Evolutionary conservation across 2,888 invertebrate species (phyloP), one percentile per base, ranked within the genome.

Genomic region (Caenorhabditis drosophilae): DNA sequence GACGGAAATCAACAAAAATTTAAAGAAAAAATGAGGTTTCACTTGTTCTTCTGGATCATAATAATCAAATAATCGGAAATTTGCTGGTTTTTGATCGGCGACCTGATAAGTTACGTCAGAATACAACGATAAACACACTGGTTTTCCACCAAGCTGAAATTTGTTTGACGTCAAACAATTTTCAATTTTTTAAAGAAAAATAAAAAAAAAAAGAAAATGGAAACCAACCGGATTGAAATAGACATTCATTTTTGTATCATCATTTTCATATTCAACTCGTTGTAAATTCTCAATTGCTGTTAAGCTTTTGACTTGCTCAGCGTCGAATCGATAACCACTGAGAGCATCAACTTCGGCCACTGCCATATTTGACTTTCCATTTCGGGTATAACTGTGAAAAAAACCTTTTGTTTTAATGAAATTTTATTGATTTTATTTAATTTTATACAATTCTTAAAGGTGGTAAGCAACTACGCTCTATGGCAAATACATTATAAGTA

Each of bases 21-120:
- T n/a, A 26, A 27, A 4, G 4, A 23, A 18, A 11, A 25, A 40
- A 23, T 18, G 7, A 26, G 6, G 2, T 16, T 15, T 18, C 41
- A 81, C 80, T 72, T 81, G 79, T 51, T 79, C 72, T 40, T 73
- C 79, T 67, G 90, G 91, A 84, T 95, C 93, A 79, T 93, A 95
- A 78, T 95, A 92, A 84, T 96, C 95, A 75, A 90, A 90, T 40
- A 95, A 88, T 40, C 89, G 88, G 67, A 93, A 91, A 75, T 91
- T 89, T 23, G 91, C 92, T 9, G 93, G 90, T 62, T 91, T 91
- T 78, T 93, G 92, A 50, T 90, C 88, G 3, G 92, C 91, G 12
- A 92, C 91, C 82, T 91, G 90, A 83, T 91, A 89, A 0, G 90
- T 90, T 75, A 91, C 88, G 77, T 90, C 90, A 7, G 92, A 92